Base-by-base conservation (phyloP, 2,888 invertebrate genomes). In the Agriotes lineatus region DNA sequence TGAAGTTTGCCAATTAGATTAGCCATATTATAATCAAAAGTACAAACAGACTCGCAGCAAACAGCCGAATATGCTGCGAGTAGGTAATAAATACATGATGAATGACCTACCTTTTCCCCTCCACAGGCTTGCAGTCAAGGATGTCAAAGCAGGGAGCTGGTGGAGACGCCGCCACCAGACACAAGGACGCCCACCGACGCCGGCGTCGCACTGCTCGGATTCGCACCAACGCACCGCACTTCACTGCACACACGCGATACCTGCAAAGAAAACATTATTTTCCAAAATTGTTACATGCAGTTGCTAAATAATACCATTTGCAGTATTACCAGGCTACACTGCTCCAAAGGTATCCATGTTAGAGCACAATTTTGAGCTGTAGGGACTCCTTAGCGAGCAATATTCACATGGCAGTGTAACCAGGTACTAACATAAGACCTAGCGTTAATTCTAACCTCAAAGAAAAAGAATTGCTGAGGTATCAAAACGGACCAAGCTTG, bases 141-240 rank as follows among this genome's bases (percentile, higher is more conserved):
- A 77, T 76, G 76, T 75, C 75, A 74, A 75, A 72, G 70, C 68
- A 73, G 72, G 74, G 74, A 72, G 75, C 74, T 74, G 78, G 70
- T 74, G 77, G 74, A 76, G 78, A 76, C 77, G 78, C 78, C 76
- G 76, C 75, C 77, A 75, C 76, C 76, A 78, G 79, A 80, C 80
- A 76, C 77, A 77, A 76, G 77, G 81, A 81, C 81, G 81, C 80
- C 81, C 74, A 62, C 66, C 58, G 73, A 70, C 73, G 63, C 70
- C 73, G 73, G 66, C 74, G 74, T 69, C 74, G 75, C 77, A 76
- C 75, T 76, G 75, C 73, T 75, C 76, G 72, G 77, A 77, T 75
- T 78, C 76, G 75, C 77, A 76, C 69, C 64, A 73, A 71, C 70
- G 69, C 74, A 76, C 73, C 78, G 76, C 79, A 78, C 79, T 78